Evolutionary conservation across 2,888 invertebrate species (phyloP).

Genomic region (Andrena praecox): DNA sequence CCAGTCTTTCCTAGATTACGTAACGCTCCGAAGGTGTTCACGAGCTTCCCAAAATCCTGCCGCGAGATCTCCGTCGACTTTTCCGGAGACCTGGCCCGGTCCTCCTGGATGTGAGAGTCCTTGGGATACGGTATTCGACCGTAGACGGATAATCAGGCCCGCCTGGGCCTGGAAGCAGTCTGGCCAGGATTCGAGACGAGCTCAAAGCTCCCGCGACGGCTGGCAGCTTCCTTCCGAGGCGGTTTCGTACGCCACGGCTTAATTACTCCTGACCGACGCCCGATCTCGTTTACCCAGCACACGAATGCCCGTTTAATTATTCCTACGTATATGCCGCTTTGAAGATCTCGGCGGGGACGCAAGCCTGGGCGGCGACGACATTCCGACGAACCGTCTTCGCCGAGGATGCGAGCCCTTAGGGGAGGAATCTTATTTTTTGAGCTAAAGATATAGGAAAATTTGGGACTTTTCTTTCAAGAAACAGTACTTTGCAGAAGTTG

Average conservation of each 20-base stretch:
- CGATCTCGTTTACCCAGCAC: background rate
- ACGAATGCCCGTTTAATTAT: background rate
- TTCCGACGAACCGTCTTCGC: no score
- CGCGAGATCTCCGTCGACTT: background rate
- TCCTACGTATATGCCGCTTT: background rate
- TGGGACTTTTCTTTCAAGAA: no score
- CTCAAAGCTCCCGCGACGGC: background rate
- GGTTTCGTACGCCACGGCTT: constrained; percentile 1
- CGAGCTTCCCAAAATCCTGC: background rate
- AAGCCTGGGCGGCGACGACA: background rate
- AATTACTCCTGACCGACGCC: constrained; percentile 25
- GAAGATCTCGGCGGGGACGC: background rate
- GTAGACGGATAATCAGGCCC: background rate
- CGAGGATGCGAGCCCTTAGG: background rate
- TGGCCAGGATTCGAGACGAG: background rate
- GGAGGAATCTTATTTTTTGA: no score
- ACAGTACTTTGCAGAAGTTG: no score
- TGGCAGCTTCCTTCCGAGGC: background rate
- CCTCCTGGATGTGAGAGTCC: background rate
- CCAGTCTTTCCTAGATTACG: constrained; percentile 31
- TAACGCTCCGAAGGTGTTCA: background rate
- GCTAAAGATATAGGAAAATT: no score
- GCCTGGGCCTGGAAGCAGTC: no score
- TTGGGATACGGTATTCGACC: background rate
- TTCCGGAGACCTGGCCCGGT: background rate